Evolutionary conservation across 2,113 vertebrate species (phyloP).

Genomic region (Bufo bufo): DNA sequence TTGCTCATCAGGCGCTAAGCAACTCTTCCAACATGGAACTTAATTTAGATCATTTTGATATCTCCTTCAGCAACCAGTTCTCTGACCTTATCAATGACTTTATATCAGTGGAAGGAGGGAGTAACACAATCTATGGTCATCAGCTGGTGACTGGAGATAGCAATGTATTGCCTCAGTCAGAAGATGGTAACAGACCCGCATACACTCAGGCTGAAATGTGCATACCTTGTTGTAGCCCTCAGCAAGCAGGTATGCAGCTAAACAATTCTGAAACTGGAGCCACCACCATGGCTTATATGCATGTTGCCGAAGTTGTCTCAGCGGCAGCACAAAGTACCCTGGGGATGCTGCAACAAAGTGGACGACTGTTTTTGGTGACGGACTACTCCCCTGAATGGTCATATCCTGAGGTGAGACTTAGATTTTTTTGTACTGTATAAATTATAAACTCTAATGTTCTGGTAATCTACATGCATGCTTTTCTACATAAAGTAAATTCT

Average conservation of each 20-base stretch:
- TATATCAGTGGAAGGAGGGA: slow-evolving; percentile 92
- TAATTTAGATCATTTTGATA: slow-evolving; percentile 98
- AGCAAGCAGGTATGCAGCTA: slow-evolving; percentile 79
- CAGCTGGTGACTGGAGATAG: slow-evolving; percentile 85
- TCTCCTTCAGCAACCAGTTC: slow-evolving; percentile 99
- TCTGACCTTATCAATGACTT: slow-evolving; percentile 99
- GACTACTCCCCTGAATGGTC: slow-evolving; percentile 99
- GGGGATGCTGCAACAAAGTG: slow-evolving; percentile 93
- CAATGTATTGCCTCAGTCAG: slow-evolving; percentile 80
- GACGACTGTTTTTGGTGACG: slow-evolving; percentile 97
- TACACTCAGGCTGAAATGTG: slow-evolving; percentile 92
- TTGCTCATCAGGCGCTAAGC: slow-evolving; percentile 81
- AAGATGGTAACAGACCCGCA: slow-evolving; percentile 78
- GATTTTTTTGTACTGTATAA: slow-evolving; percentile 27
- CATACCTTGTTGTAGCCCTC: slow-evolving; percentile 96
- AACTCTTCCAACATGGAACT: slow-evolving; percentile 91
- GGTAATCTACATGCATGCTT: background rate
- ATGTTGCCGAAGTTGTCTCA: slow-evolving; percentile 95
- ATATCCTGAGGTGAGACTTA: slow-evolving; percentile 90
- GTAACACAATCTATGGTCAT: slow-evolving; percentile 87
- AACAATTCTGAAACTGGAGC: slow-evolving; percentile 78
- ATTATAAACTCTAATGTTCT: background rate
- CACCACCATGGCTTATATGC: slow-evolving; percentile 92
- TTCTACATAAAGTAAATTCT: background rate
- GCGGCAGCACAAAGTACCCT: slow-evolving; percentile 90